Percentiles rank a stretch among this genome's conserved stretches.
phyloP scores from a whole-genome alignment of 2,113 vertebrate genomes.

The Speoplatyrhinus poulsoni region DNA sequence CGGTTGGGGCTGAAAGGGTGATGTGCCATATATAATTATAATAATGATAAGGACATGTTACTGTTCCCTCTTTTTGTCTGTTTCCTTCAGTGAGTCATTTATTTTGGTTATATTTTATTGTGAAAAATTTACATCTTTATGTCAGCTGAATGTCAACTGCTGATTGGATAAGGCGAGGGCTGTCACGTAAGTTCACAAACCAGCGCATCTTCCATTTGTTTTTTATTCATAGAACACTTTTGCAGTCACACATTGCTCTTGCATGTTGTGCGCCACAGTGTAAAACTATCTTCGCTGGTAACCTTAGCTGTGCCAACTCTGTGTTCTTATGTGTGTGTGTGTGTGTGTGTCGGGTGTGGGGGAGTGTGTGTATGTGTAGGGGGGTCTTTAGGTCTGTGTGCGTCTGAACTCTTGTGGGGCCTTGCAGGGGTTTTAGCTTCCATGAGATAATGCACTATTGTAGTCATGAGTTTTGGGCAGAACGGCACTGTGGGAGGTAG shows the following conservation, averaged over 20 bases:
- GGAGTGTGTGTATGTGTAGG: background rate
- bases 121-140: background rate
- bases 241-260: background rate
- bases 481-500: slow-evolving; percentile 8
- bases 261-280: background rate
- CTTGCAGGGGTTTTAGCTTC: background rate
- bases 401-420: background rate
- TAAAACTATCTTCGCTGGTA: too few species aligned
- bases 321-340: too few species aligned
- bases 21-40: too few species aligned
- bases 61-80: background rate
- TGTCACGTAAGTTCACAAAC: background rate
- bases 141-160: background rate
- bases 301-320: too few species aligned
- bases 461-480: background rate
- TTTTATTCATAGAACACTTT: background rate
- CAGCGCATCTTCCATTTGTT: too few species aligned
- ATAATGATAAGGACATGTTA: too few species aligned
- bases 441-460: slow-evolving; percentile 1
- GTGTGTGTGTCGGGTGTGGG: too few species aligned
- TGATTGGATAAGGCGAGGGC: background rate
- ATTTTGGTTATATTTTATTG: background rate
- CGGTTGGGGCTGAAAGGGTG: too few species aligned
- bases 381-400: background rate
- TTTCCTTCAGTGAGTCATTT: background rate